Conservation (phyloP, 2,113 vertebrate genomes). For the Thryonomys swinderianus region DNA sequence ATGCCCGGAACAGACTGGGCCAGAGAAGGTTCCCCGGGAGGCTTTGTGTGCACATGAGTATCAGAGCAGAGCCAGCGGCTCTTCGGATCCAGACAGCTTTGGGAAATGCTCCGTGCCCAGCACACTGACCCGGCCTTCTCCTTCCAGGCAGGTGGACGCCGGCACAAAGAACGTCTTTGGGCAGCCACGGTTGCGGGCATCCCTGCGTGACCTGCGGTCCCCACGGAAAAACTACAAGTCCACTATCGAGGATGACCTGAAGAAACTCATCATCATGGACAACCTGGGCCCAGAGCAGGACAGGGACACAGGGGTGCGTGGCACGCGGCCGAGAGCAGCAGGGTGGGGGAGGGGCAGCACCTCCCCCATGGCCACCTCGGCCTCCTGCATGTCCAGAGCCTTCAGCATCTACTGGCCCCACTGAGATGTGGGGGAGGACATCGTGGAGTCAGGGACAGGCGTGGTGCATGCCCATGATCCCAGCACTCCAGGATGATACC, state of each 20-base stretch:
- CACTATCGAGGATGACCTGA: constrained; percentile 95
- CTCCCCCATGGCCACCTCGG: not conserved
- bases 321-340: fast-evolving
- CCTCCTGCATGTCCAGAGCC: not conserved
- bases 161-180: constrained; percentile 95
- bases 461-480: not conserved
- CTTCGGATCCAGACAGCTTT: not conserved
- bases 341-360: fast-evolving
- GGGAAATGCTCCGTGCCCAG: fast-evolving
- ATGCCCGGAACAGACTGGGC: not conserved
- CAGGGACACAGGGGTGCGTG: constrained; percentile 79
- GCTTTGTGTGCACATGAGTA: fast-evolving
- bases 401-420: fast-evolving
- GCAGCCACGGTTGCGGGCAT: constrained; percentile 93
- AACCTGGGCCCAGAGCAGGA: constrained; percentile 86
- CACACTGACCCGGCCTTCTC: not conserved
- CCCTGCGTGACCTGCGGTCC: constrained; percentile 94
- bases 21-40: not conserved
- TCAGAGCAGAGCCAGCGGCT: fast-evolving
- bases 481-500: not conserved
- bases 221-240: constrained; percentile 93
- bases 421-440: fast-evolving
- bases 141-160: constrained; percentile 90
- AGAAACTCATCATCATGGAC: constrained; percentile 97
- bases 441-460: not conserved